Percentiles rank a stretch among this genome's conserved stretches.
Evolutionary conservation across 2,797 vertebrate species (phyloP).

Genomic region (Spea hammondii): DNA sequence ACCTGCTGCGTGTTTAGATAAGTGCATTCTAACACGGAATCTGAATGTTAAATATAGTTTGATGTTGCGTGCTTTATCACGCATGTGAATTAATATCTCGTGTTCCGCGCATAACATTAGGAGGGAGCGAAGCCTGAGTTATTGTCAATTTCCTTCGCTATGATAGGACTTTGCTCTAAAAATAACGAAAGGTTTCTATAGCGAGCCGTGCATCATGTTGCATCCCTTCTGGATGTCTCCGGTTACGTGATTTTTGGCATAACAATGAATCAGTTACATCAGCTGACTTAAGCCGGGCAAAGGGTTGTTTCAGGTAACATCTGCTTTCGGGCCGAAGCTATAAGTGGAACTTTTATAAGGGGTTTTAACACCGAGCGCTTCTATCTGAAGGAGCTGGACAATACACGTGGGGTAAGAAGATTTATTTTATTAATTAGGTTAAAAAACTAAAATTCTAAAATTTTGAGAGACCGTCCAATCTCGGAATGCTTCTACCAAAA

Average conservation of each 20-base stretch:
- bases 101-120: constrained; percentile 35
- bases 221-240: constrained; percentile 1
- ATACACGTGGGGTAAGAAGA: too few relatives aligned
- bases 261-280: constrained; percentile 39
- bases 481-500: too few relatives aligned
- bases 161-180: constrained; percentile 20
- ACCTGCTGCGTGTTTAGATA: too few relatives aligned
- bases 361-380: constrained; percentile 1
- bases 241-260: constrained; percentile 28
- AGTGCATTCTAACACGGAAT: too few relatives aligned
- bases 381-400: neutral
- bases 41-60: constrained; percentile 14
- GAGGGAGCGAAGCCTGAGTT: constrained; percentile 1
- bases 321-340: constrained; percentile 3
- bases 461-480: too few relatives aligned
- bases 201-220: constrained; percentile 3
- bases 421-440: too few relatives aligned
- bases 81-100: constrained; percentile 24
- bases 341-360: constrained; percentile 27
- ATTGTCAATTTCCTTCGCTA: constrained; percentile 38
- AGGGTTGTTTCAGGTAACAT: constrained; percentile 45
- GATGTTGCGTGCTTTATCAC: constrained; percentile 8
- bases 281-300: neutral
- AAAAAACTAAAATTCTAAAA: too few relatives aligned
- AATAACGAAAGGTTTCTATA: constrained; percentile 19